Evolutionary conservation across 2,113 vertebrate genomes (phyloP).

Genomic region (Gadus macrocephalus): DNA sequence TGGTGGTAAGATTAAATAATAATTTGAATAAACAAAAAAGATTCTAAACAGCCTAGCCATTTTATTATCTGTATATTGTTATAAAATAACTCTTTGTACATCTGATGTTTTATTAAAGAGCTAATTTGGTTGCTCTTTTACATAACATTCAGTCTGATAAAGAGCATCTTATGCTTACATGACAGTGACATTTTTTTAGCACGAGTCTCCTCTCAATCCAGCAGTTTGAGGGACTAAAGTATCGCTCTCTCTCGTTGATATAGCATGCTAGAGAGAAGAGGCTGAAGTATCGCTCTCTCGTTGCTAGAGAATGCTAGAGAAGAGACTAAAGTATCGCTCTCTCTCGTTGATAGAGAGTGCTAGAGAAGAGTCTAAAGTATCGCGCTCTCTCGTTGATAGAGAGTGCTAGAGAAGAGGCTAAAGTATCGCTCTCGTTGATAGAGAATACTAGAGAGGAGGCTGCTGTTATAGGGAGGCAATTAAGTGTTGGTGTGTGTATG

Average conservation of each 20-base stretch:
- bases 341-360: neutral
- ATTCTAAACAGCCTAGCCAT: too few species aligned
- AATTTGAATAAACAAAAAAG: too few species aligned
- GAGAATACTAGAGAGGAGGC: slow-evolving; percentile 10
- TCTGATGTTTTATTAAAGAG: neutral
- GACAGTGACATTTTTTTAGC: too few species aligned
- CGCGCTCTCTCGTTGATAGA: neutral
- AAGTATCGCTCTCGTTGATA: slow-evolving; percentile 1
- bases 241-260: neutral
- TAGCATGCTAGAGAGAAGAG: slow-evolving; percentile 7
- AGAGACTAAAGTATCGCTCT: slow-evolving; percentile 9
- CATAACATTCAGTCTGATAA: neutral
- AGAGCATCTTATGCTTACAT: too few species aligned
- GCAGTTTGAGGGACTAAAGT: too few species aligned
- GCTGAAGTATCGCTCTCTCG: slow-evolving; percentile 5
- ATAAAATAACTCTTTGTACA: neutral
- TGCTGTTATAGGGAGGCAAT: slow-evolving; percentile 3
- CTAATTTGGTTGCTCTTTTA: neutral
- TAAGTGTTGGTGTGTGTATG: neutral
- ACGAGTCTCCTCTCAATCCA: too few species aligned
- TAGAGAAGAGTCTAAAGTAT: slow-evolving; percentile 15
- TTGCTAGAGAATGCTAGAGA: slow-evolving; percentile 2
- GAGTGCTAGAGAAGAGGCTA: slow-evolving; percentile 8
- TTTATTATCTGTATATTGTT: too few species aligned
- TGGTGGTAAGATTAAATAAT: too few species aligned